Percentiles rank a stretch among this genome's conserved stretches.
These are phyloP conservation scores for Iselma pallidipennis DNA, from an alignment of 2,888 invertebrate genomes.

Conservation along the genomic window DNA sequence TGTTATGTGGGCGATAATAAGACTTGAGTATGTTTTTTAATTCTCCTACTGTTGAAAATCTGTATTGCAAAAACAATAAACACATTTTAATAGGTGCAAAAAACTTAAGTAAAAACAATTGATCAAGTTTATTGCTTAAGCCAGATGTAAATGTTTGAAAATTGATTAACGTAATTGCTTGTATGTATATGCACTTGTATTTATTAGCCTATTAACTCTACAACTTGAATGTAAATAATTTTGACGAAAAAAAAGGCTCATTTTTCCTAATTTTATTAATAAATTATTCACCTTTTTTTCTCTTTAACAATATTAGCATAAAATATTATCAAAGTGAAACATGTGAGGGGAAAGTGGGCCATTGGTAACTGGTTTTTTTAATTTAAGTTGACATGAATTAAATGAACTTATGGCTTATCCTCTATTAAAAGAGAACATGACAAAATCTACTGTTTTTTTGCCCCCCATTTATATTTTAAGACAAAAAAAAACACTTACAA, in stretches of 20 bases:
- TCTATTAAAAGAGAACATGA: neutral
- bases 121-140: neutral
- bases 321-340: neutral
- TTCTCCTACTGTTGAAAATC: neutral
- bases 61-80: too few species aligned
- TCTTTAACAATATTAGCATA: neutral
- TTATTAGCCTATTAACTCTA: neutral
- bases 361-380: neutral
- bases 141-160: neutral
- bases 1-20: neutral
- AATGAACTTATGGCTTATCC: neutral
- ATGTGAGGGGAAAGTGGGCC: neutral
- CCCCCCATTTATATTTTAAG: too few species aligned
- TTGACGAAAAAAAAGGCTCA: neutral
- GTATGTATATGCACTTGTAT: neutral
- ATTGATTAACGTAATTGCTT: neutral
- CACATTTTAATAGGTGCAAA: too few species aligned
- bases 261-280: neutral
- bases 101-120: neutral
- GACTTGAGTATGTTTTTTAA: too few species aligned
- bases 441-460: too few species aligned
- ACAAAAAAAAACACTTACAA: too few species aligned
- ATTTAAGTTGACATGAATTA: neutral
- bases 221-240: neutral
- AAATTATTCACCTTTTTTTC: too few species aligned